Conservation (phyloP, 30 jellyfish, hydroid and myxozoan genomes). For the Chrysaora quinquecirrha region DNA sequence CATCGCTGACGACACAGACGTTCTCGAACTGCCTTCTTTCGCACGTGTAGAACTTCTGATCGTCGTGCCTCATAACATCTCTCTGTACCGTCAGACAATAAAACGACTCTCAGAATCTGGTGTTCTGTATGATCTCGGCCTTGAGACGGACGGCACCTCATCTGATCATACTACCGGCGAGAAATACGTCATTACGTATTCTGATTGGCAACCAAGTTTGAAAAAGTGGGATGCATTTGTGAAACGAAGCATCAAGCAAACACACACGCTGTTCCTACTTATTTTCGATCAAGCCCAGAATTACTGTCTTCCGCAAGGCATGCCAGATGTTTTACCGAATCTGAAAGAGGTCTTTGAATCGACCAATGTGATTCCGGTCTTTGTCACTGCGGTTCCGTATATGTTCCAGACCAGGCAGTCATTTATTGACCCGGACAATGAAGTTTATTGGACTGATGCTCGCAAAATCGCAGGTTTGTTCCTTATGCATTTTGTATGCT, state of each 20-base stretch:
- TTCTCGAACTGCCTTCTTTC: constrained; percentile 82
- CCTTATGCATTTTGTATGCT: no score
- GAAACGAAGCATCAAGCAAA: constrained; percentile 30
- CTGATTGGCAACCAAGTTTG: constrained; percentile 85
- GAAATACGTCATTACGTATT: constrained; percentile 83
- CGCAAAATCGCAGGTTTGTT: constrained; percentile 67
- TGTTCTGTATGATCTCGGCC: constrained; percentile 68
- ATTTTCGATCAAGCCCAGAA: constrained; percentile 87
- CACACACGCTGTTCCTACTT: constrained; percentile 63
- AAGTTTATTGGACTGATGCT: constrained; percentile 94
- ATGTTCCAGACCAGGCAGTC: constrained; percentile 90
- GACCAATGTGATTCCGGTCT: constrained; percentile 77
- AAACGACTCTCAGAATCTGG: constrained; percentile 92
- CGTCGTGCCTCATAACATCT: constrained; percentile 85
- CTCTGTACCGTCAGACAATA: constrained; percentile 81
- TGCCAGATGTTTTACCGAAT: constrained; percentile 93
- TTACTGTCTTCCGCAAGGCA: constrained; percentile 90
- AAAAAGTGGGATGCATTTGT: constrained; percentile 80
- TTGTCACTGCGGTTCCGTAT: constrained; percentile 91
- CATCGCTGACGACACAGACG: constrained; percentile 83
- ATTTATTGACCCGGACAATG: constrained; percentile 92
- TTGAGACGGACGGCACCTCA: constrained; percentile 55
- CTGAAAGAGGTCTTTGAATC: constrained; percentile 85
- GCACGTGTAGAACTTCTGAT: constrained; percentile 70
- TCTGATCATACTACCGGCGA: constrained; percentile 44